Base-by-base conservation (phyloP, 2,888 invertebrate genomes). In the Stegana nigrithorax region DNA sequence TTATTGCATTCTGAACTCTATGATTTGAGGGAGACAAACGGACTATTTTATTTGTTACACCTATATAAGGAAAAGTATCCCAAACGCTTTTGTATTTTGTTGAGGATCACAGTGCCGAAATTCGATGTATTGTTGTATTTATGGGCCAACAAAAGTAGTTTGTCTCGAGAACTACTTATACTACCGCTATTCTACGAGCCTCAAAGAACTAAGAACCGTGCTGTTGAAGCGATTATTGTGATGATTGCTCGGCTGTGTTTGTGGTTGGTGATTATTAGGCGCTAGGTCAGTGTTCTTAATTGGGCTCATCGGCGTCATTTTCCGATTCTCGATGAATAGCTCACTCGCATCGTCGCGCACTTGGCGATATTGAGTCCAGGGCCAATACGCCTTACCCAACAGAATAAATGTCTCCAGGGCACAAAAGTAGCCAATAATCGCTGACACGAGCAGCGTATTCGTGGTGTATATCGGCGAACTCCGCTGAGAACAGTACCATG, bases 381-480 rank as follows among this genome's bases (percentile, higher is more conserved):
- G 87, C 84, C 88, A 89, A 73, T 87, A 87, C 73, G 89, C 89
- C 72, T 90, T 86, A 72, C 89, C 84, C 70, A 89, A 87, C 71
- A 90, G 82, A 67, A 90, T 81, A 69, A 89, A 83, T 57, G 89
- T 88, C 85, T 90, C 89, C 80, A 89, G 76, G 72, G 88, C 89
- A 83, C 90, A 90, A 64, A 89, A 80, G 80, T 89, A 90, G 70
- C 90, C 90, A 75, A 90, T 86, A 75, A 89, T 87, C 90, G 89
- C 90, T 73, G 90, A 89, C 73, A 89, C 87, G 81, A 90, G 86
- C 67, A 92, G 85, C 80, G 91, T 92, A 73, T 91, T 90, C 83
- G 90, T 90, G 72, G 91, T 91, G 85, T 91, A 89, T 83, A 89
- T 89, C 69, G 92, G 90, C 86, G 83, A 89, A 90, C 81, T 88